Conservation (phyloP, 2,888 invertebrate species). For the Drosophila meridiana region DNA sequence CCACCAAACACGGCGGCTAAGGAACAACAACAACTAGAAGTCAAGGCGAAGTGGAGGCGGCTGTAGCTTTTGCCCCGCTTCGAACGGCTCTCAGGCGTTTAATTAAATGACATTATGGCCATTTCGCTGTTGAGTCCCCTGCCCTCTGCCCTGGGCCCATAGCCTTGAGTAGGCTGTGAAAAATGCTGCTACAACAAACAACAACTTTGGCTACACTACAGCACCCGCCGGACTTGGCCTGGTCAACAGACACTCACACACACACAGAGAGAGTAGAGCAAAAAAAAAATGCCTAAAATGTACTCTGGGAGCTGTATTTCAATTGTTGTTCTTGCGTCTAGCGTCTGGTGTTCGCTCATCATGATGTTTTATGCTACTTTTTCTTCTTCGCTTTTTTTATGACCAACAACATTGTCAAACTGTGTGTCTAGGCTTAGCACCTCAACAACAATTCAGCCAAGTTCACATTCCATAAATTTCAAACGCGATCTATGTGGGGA, state of each 20-base stretch:
- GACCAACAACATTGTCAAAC: constrained; percentile 41
- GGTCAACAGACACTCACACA: background rate
- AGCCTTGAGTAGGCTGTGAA: constrained; percentile 62
- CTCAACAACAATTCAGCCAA: constrained; percentile 28
- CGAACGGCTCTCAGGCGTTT: constrained; percentile 80
- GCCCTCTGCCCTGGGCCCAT: constrained; percentile 27
- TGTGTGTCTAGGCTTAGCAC: constrained; percentile 46
- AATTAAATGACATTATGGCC: constrained; percentile 81
- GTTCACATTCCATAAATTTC: constrained; percentile 41
- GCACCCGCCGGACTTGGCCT: constrained; percentile 32
- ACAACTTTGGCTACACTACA: constrained; percentile 45
- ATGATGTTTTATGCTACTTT: constrained; percentile 31
- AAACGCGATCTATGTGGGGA: constrained; percentile 28
- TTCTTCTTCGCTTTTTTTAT: constrained; percentile 25
- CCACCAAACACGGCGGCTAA: constrained; percentile 47
- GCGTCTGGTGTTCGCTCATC: constrained; percentile 32
- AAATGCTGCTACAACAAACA: constrained; percentile 52
- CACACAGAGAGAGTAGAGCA: background rate
- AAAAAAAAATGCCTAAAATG: constrained; percentile 51
- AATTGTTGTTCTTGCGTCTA: constrained; percentile 57
- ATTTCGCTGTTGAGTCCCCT: constrained; percentile 48
- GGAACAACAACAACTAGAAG: constrained; percentile 17
- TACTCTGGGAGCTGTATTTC: constrained; percentile 73
- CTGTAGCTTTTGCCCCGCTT: constrained; percentile 15
- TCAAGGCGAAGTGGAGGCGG: background rate